Evolutionary conservation across 2,113 vertebrate genomes (phyloP), one percentile per base, ranked within the genome.

Genomic region (Aspidoscelis tigris): DNA sequence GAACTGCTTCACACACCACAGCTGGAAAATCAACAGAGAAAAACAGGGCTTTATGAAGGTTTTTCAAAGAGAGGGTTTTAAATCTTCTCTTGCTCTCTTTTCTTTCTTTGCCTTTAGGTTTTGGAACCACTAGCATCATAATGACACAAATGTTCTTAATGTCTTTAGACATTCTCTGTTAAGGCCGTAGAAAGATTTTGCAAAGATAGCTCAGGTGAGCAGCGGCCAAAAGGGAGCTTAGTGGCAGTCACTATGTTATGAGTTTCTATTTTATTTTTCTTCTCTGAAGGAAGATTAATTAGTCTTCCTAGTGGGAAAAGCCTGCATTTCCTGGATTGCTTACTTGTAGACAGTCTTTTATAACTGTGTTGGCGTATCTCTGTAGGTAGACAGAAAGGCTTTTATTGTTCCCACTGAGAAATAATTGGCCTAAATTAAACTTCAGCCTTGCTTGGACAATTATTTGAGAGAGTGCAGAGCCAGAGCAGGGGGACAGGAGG

Each of bases 171-270:
- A 90, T 86, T 65, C 69, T 1, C 64, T 44, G 11, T 85, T 16
- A 26, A 3, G 24, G 24, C 79, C 89, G 88, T 87, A 69, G 87
- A 93, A 87, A 93, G 81, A 61, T 65, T 76, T 88, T 86, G 87
- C 81, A 85, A 82, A 91, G 86, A 88, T 84, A 81, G 65, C 68
- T 50, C 82, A 90, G 92, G 84, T n/a, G 47, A 89, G 82, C 75
- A 90, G 81, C 82, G 86, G 86, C 86, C 80, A 90, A 84, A 90
- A 81, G 85, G 58, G 86, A 90, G 80, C 65, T 86, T 87, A 76
- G 58, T 68, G 84, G 21, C 64, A 71, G 72, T 84, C 43, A 0
- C 21, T 69, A 53, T 12, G 4, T 87, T 87, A 85, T 50, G 68
- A 10, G 65, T 86, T 89, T 74, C 89, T 80, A 88, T 44, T 86